phyloP scores from a whole-genome alignment of 2,113 vertebrate genomes.

The Papio anubis region DNA sequence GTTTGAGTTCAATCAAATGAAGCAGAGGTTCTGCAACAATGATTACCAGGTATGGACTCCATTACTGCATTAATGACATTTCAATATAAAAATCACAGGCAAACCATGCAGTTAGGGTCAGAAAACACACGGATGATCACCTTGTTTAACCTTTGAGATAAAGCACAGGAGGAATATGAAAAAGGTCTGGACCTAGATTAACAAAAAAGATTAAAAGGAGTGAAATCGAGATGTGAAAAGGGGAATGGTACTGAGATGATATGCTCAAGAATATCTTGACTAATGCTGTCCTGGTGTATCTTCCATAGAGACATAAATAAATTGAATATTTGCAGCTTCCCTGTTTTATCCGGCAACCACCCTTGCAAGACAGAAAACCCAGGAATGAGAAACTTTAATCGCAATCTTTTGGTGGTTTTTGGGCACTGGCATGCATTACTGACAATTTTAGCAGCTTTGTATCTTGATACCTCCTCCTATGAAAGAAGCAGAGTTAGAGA shows the following conservation, averaged over 20 bases:
- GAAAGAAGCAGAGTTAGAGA: not conserved
- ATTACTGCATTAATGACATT: not conserved
- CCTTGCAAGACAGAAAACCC: not conserved
- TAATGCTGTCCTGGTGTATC: too few species aligned
- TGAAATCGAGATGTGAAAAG: not conserved
- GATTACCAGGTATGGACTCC: not conserved
- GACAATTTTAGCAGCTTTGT: not conserved
- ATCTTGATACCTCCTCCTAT: not conserved
- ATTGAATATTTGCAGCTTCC: not conserved
- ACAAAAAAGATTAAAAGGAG: not conserved
- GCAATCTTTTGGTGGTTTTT: not conserved
- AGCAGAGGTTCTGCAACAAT: not conserved
- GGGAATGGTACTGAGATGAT: not conserved
- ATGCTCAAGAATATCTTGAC: not conserved
- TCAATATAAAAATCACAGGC: not conserved
- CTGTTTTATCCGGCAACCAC: not conserved
- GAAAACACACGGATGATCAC: not conserved
- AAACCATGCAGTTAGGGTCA: not conserved
- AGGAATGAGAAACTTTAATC: not conserved
- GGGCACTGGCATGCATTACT: not conserved
- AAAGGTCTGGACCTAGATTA: not conserved
- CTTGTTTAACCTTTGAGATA: not conserved
- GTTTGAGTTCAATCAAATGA: not conserved
- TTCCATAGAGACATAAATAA: not conserved
- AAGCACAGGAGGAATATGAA: not conserved